Percentiles rank a stretch among this genome's conserved stretches.
Evolutionary conservation across 2,113 vertebrate genomes (phyloP).

Genomic region (Arothron firmamentum): DNA sequence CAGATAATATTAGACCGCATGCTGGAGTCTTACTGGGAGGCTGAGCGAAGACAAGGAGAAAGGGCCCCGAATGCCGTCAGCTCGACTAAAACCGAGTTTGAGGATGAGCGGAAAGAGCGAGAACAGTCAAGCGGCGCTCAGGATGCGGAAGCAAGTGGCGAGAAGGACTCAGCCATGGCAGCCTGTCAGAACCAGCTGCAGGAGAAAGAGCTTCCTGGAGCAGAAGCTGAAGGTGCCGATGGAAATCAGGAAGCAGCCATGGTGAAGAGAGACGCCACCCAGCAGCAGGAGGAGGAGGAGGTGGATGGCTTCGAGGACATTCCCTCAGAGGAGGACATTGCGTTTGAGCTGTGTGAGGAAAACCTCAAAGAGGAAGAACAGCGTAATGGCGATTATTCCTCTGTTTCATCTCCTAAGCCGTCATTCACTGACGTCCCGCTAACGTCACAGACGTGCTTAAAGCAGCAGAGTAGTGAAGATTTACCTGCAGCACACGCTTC

Average conservation of each 20-base stretch:
- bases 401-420: constrained; percentile 28
- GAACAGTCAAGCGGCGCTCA: not conserved
- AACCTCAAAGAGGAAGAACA: constrained; percentile 32
- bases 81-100: constrained; percentile 24
- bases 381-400: constrained; percentile 26
- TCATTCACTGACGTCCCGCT: constrained; percentile 28
- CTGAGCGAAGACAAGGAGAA: constrained; percentile 60
- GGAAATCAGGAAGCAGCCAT: constrained; percentile 20
- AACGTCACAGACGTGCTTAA: constrained; percentile 27
- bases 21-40: constrained; percentile 79
- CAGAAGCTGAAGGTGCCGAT: constrained; percentile 10
- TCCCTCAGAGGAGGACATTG: constrained; percentile 44
- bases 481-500: constrained; percentile 16
- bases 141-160: constrained; percentile 2
- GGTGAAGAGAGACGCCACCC: not conserved
- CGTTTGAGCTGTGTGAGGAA: constrained; percentile 51
- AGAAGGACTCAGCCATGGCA: constrained; percentile 28
- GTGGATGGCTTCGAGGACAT: constrained; percentile 26
- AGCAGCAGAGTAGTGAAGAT: constrained; percentile 36
- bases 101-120: constrained; percentile 20
- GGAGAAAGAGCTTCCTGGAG: constrained; percentile 19
- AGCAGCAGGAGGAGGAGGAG: constrained; percentile 27
- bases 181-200: not conserved
- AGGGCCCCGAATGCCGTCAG: constrained; percentile 26
- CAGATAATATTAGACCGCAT: constrained; percentile 89